Percentiles rank a stretch among this genome's conserved stretches.
Conservation (phyloP, 92 coral and sea anemone species). For the Ricordea florida region DNA sequence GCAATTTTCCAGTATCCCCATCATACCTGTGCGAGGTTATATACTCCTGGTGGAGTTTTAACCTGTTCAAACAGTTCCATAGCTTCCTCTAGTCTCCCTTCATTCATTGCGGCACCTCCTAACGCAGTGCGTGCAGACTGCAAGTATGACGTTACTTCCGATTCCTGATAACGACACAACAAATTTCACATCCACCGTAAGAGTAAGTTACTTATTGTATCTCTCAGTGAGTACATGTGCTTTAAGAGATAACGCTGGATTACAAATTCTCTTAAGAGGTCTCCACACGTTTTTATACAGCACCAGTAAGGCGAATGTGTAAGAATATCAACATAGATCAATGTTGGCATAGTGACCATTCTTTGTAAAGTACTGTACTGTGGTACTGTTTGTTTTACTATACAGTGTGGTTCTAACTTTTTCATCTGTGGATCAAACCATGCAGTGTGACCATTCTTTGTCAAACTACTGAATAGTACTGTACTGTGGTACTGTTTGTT, state of each 20-base stretch:
- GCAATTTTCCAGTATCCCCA: background rate
- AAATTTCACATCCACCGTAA: background rate
- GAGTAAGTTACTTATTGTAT: background rate
- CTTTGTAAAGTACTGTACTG: too few species aligned
- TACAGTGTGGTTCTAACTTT: too few species aligned
- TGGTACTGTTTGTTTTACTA: too few species aligned
- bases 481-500: too few species aligned
- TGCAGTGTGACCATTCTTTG: too few species aligned
- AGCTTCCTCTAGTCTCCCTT: constrained; percentile 85
- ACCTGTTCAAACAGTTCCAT: constrained; percentile 91
- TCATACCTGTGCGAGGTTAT: constrained; percentile 91
- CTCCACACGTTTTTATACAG: background rate
- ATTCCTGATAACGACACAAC: constrained; percentile 36
- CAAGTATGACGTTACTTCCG: constrained; percentile 64
- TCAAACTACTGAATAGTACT: too few species aligned
- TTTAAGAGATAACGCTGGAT: too few species aligned
- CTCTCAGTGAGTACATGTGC: background rate
- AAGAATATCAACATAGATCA: too few species aligned
- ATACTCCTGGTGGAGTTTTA: constrained; percentile 84
- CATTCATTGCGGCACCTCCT: constrained; percentile 84
- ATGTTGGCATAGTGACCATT: too few species aligned
- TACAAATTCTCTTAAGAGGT: background rate
- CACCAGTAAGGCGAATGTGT: too few species aligned
- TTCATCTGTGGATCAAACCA: too few species aligned
- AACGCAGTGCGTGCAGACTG: constrained; percentile 78